Conservation (phyloP, 2,797 vertebrate species). For the Enteromius treurensis region DNA sequence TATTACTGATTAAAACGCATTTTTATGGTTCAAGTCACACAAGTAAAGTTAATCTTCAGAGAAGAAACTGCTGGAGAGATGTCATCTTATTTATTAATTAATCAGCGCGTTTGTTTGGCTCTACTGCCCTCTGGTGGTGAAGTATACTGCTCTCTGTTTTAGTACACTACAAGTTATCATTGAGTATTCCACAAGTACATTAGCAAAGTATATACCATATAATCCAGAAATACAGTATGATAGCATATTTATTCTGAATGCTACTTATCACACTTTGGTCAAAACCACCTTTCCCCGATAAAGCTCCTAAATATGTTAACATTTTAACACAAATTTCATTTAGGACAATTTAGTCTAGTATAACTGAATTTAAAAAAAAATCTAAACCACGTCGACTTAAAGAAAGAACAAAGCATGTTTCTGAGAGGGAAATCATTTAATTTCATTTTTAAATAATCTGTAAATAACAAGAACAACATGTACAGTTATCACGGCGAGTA, state of each 20-base stretch:
- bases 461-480: slow-evolving; percentile 65
- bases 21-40: too few relatives aligned
- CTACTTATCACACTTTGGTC: neutral
- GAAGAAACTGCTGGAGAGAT: neutral
- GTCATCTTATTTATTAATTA: neutral
- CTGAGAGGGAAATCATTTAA: slow-evolving; percentile 62
- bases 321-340: neutral
- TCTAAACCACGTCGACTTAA: neutral
- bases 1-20: neutral
- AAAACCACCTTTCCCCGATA: neutral
- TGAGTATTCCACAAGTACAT: neutral
- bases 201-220: neutral
- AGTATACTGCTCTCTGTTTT: neutral
- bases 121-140: slow-evolving; percentile 47
- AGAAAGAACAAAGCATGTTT: neutral
- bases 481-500: slow-evolving; percentile 62
- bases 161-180: neutral
- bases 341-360: neutral
- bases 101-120: neutral
- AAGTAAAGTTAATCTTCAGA: too few relatives aligned
- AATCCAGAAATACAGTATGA: neutral
- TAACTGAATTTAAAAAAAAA: neutral
- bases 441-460: slow-evolving; percentile 60
- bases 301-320: neutral
- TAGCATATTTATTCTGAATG: neutral